Evolutionary conservation across 2,888 invertebrate genomes (phyloP).

Genomic region (Lysandra coridon): DNA sequence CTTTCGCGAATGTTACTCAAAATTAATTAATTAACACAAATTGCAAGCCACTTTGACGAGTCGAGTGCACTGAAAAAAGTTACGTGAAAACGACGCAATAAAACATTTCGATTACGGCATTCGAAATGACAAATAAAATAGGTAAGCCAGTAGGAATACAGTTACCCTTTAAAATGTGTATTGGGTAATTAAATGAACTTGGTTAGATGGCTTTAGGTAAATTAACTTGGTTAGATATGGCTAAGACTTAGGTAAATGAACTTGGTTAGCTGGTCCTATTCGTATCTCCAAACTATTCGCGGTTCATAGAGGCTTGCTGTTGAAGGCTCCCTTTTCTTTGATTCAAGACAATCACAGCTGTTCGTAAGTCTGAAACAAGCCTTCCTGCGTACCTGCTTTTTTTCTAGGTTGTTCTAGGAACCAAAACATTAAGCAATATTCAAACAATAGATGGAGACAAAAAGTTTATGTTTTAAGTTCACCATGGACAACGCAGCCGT

Average conservation of each 20-base stretch:
- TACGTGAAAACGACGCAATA: neutral
- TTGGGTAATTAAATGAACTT: too few species aligned
- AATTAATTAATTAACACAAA: neutral
- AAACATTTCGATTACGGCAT: neutral
- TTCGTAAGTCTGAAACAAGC: neutral
- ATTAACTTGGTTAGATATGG: too few species aligned
- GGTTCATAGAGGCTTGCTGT: too few species aligned
- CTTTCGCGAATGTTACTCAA: neutral
- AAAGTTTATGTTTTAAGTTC: neutral
- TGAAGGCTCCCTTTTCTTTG: too few species aligned
- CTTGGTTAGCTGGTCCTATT: too few species aligned
- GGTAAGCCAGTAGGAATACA: too few species aligned
- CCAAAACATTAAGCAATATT: neutral
- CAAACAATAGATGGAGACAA: neutral
- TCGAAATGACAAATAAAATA: neutral
- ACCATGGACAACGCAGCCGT: neutral
- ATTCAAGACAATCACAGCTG: neutral
- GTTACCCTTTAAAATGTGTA: too few species aligned
- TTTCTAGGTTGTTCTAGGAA: neutral
- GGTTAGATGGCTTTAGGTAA: too few species aligned
- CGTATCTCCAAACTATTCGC: too few species aligned
- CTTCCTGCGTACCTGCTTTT: neutral
- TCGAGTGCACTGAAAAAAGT: conserved; percentile 14
- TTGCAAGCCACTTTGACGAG: neutral
- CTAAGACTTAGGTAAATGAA: too few species aligned